Percentiles rank a stretch among this genome's conserved stretches.
These are phyloP conservation scores for Rhorus exstirpatorius DNA, from an alignment of 2,888 invertebrate genomes.

Conservation along the genomic window DNA sequence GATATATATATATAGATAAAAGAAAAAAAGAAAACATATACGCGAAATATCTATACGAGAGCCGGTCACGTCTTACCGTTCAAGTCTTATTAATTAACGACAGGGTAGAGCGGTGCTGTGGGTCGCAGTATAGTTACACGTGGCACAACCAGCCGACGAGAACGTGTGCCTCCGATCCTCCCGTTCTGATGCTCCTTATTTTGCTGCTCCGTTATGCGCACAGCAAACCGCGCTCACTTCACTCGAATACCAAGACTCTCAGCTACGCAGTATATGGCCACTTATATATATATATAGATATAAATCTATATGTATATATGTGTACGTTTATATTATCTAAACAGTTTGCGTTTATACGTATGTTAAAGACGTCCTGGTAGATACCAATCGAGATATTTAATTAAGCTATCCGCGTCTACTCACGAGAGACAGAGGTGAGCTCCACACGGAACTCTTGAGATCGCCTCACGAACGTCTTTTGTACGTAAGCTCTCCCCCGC, in stretches of 20 bases:
- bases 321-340: background rate
- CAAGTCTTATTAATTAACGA: constrained; percentile 77
- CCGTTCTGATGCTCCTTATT: constrained; percentile 49
- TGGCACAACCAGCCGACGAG: constrained; percentile 53
- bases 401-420: constrained; percentile 73
- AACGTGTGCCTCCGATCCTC: constrained; percentile 62
- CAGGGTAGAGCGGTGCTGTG: constrained; percentile 71
- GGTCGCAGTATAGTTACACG: constrained; percentile 72
- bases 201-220: constrained; percentile 45
- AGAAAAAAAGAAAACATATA: constrained; percentile 48
- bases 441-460: constrained; percentile 58
- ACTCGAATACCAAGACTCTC: constrained; percentile 58
- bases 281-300: constrained; percentile 1
- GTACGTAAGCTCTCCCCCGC: constrained; percentile 35
- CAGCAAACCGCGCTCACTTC: constrained; percentile 50
- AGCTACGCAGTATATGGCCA: constrained; percentile 44
- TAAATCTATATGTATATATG: constrained; percentile 37
- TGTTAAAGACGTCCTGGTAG: constrained; percentile 58
- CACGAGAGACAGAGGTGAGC: constrained; percentile 50
- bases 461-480: constrained; percentile 28
- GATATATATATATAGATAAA: background rate
- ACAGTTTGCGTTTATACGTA: constrained; percentile 15
- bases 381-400: constrained; percentile 74
- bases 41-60: constrained; percentile 52
- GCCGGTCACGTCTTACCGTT: constrained; percentile 74